Base-by-base conservation (phyloP, 1,140 invertebrate genomes). In the Yoshiicerus persimilis region DNA sequence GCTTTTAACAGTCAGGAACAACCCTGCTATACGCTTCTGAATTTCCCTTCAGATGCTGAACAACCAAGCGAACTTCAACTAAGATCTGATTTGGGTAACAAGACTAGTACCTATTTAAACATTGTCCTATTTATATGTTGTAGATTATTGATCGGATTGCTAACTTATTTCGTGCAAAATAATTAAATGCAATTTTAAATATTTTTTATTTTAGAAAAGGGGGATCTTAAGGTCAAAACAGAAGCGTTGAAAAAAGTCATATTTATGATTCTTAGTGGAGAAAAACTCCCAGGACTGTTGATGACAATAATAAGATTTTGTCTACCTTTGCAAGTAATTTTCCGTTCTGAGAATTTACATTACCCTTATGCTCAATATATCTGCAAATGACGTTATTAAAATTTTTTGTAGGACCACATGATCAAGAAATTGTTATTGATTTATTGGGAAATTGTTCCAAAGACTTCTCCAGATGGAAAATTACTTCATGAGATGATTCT, bases 231-330 rank as follows among this genome's bases (percentile, higher is more conserved):
- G 92, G 94, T 95, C 0, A 99, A 99, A 94, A 98, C 97, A 84
- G 98, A 99, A 90, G 98, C 99, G 0, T 93, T 99, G 39, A 99
- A 99, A 92, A 99, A 98, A 92, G 96, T 97, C 0, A 99, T 99
- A 91, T 95, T 98, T 87, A 95, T 99, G 94, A 98, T 99, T 86
- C 92, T 99, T 0, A 97, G 97, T 92, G 99, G 99, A 0, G 99
- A 99, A 93, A 96, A 98, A 91, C 94, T 99, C 88, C 96, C 97
- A 0, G 95, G 96, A 11, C 93, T 99, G 4, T 93, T 99, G 64
- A 99, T 99, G 99, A 98, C 96, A n/a, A 98, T 99, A 62, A 99
- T 99, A 83, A 94, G 98, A 89, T 99, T 99, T 93, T 97, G 99
- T 75, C 93, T 99, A 91, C 98, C 98, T 0, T 93, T 97, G 16